Percentiles rank a stretch among this genome's conserved stretches.
phyloP scores from a whole-genome alignment of 2,113 vertebrate species.

The Nerophis lumbriciformis region DNA sequence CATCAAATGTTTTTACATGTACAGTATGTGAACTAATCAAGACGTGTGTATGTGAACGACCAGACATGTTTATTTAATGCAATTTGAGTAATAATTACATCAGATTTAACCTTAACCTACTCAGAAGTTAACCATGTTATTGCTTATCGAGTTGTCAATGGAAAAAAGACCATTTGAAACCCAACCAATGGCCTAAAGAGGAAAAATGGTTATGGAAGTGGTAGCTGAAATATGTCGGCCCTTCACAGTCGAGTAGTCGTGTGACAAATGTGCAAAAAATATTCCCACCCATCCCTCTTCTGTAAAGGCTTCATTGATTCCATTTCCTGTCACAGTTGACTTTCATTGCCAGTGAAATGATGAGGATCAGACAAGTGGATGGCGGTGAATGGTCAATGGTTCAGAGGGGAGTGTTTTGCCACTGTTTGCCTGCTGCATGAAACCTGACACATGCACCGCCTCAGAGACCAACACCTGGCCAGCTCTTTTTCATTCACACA shows the following conservation, averaged over 20 bases:
- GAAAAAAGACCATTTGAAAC: too few species aligned
- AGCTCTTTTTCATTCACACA: slow-evolving; percentile 9
- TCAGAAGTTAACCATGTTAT: too few species aligned
- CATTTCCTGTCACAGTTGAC: slow-evolving; percentile 1
- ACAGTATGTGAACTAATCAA: too few species aligned
- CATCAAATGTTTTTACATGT: too few species aligned
- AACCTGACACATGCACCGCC: slow-evolving; percentile 31
- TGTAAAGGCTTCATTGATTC: slow-evolving; percentile 19
- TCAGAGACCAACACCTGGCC: slow-evolving; percentile 46
- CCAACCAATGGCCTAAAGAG: too few species aligned
- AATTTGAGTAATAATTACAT: too few species aligned
- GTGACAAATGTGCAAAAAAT: slow-evolving; percentile 11
- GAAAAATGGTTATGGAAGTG: too few species aligned
- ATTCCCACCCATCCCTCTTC: background rate
- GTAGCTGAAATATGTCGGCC: background rate
- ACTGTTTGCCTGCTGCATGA: slow-evolving; percentile 25
- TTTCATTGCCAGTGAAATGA: slow-evolving; percentile 4
- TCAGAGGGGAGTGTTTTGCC: background rate
- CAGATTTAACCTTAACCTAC: too few species aligned
- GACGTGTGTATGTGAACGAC: too few species aligned
- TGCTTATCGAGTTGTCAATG: too few species aligned
- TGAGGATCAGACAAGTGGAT: slow-evolving; percentile 1
- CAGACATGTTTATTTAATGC: too few species aligned
- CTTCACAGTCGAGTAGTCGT: too few species aligned
- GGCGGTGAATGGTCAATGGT: slow-evolving; percentile 9